These are phyloP conservation scores for Xylophagus ater DNA, from an alignment of 2,888 invertebrate genomes.

Conservation along the genomic window DNA sequence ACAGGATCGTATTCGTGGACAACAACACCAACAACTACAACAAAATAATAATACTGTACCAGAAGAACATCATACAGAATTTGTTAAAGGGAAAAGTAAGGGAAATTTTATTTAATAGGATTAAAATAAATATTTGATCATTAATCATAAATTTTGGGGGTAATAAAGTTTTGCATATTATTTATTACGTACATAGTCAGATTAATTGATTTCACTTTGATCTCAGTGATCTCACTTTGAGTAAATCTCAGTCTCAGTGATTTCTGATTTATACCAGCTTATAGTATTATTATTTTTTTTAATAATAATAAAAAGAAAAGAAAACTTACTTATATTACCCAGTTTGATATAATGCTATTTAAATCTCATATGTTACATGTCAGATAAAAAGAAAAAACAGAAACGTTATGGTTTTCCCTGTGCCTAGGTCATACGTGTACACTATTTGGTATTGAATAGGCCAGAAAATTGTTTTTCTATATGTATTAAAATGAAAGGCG, in stretches of 20 bases:
- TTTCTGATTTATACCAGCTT: not conserved
- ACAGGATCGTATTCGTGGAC: conserved; percentile 15
- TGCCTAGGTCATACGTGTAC: too few species aligned
- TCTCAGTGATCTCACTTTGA: not conserved
- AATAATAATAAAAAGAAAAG: too few species aligned
- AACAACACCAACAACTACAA: conserved; percentile 19
- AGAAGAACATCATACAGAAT: conserved; percentile 45
- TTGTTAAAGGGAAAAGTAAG: conserved; percentile 73
- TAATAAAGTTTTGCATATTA: not conserved
- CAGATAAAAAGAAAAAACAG: too few species aligned
- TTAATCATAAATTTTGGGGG: not conserved
- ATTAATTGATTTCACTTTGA: not conserved
- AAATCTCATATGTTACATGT: too few species aligned
- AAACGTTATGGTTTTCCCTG: too few species aligned
- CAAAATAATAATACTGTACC: conserved; percentile 28
- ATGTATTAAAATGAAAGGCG: too few species aligned
- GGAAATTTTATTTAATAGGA: conserved; percentile 21
- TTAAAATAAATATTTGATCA: not conserved
- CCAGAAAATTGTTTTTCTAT: too few species aligned
- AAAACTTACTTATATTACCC: too few species aligned
- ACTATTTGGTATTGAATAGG: too few species aligned
- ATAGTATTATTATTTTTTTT: too few species aligned
- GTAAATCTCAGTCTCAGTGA: not conserved
- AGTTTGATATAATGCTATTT: too few species aligned
- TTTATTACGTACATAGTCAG: not conserved